These are phyloP conservation scores for Balanococcus diminutus DNA, from an alignment of 2,888 invertebrate genomes.

Conservation along the genomic window DNA sequence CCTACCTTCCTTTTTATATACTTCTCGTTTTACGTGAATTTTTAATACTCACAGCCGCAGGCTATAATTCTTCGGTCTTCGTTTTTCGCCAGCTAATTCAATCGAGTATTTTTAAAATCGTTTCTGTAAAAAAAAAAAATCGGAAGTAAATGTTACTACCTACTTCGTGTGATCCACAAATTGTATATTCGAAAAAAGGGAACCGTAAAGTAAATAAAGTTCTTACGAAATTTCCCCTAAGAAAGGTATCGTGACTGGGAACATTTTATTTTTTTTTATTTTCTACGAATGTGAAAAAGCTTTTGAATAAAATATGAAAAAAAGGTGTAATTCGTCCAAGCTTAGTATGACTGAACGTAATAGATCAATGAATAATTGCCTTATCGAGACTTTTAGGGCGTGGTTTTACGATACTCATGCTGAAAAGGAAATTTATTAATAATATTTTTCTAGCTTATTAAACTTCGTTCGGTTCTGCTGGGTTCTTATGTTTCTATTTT, in stretches of 20 bases:
- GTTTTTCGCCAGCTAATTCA: not conserved
- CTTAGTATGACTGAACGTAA: not conserved
- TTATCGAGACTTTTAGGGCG: not conserved
- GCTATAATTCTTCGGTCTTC: not conserved
- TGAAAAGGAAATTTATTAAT: not conserved
- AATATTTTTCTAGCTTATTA: no score
- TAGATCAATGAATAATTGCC: slow-evolving; percentile 20
- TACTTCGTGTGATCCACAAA: no score
- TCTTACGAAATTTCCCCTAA: not conserved
- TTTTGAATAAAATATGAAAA: not conserved
- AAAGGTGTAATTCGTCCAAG: not conserved
- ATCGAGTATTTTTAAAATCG: no score
- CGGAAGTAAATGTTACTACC: not conserved
- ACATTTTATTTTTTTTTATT: not conserved
- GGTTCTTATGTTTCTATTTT: no score
- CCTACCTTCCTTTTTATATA: not conserved
- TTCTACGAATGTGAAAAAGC: not conserved
- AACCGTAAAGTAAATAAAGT: not conserved
- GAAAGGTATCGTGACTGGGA: not conserved
- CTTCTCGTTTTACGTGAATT: slow-evolving; percentile 9
- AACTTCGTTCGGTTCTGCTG: no score
- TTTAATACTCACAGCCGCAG: not conserved
- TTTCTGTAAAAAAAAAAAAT: not conserved
- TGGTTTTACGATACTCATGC: not conserved
- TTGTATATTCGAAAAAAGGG: not conserved